Evolutionary conservation across 2,797 vertebrate species (phyloP).

Genomic region (Ammospiza maritima): DNA sequence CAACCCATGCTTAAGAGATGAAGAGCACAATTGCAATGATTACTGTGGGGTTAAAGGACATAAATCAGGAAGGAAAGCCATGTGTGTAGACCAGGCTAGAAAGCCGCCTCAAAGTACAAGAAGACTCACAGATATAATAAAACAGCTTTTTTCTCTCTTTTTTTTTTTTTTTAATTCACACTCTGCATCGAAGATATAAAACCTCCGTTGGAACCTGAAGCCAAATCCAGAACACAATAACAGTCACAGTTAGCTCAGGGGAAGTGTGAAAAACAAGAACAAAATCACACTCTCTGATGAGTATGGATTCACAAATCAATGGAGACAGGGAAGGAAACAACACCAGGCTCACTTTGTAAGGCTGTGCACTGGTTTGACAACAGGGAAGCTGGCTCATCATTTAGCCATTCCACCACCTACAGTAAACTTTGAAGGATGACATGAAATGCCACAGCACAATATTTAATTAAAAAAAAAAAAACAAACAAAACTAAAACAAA

Average conservation of each 20-base stretch:
- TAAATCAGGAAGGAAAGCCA: not conserved
- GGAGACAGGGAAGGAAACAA: not conserved
- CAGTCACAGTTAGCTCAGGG: not conserved
- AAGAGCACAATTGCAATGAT: not conserved
- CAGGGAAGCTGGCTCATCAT: not conserved
- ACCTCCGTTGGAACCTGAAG: conserved; percentile 9
- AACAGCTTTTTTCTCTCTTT: not conserved
- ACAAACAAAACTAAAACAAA: not conserved
- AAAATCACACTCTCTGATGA: not conserved
- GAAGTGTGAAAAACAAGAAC: not conserved
- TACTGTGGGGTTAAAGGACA: not conserved
- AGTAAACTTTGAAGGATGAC: not conserved
- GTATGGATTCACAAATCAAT: conserved; percentile 24
- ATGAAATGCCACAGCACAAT: not conserved
- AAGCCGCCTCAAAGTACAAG: not conserved
- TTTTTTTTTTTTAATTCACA: not conserved
- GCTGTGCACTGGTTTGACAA: not conserved
- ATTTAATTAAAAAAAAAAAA: not conserved
- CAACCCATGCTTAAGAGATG: not conserved
- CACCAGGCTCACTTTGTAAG: not conserved
- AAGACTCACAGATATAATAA: not conserved
- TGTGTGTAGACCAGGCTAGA: not conserved
- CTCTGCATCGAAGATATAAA: not conserved
- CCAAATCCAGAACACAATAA: conserved; percentile 16
- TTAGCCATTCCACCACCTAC: not conserved